Percentiles rank a stretch among this genome's conserved stretches.
phyloP scores from a whole-genome alignment of 2,797 vertebrate species.

The Todus mexicanus region DNA sequence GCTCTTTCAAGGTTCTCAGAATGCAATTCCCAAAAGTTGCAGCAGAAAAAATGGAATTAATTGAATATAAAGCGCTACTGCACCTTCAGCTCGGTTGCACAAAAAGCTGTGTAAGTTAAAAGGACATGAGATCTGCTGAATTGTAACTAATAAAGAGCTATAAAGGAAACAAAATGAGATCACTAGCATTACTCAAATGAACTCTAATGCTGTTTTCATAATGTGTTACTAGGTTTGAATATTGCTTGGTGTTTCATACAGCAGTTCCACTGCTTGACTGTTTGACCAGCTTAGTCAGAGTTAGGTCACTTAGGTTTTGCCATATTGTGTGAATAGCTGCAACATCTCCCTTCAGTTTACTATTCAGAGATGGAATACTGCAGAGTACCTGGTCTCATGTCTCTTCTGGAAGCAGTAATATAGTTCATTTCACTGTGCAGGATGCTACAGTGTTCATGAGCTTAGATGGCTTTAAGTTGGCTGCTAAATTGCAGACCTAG shows the following conservation, averaged over 20 bases:
- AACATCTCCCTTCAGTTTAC: background rate
- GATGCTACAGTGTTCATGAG: background rate
- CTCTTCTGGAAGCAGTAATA: background rate
- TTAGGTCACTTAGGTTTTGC: background rate
- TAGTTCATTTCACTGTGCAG: background rate
- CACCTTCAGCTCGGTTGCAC: background rate
- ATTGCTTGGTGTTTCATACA: background rate
- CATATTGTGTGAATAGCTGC: background rate
- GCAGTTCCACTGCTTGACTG: background rate
- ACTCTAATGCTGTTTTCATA: background rate
- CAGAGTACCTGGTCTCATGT: background rate
- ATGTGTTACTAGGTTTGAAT: background rate
- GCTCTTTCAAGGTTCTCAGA: background rate
- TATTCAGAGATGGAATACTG: background rate
- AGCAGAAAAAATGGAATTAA: background rate
- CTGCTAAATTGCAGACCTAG: background rate
- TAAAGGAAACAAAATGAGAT: background rate
- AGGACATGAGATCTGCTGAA: background rate
- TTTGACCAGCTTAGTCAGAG: background rate
- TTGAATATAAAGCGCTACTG: background rate
- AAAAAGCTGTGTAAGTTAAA: background rate
- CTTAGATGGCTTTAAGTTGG: background rate
- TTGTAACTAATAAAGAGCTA: background rate
- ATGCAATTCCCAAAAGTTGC: background rate
- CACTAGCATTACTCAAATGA: background rate